phyloP scores from a whole-genome alignment of 2,113 vertebrate species.

The Chauna torquata region DNA sequence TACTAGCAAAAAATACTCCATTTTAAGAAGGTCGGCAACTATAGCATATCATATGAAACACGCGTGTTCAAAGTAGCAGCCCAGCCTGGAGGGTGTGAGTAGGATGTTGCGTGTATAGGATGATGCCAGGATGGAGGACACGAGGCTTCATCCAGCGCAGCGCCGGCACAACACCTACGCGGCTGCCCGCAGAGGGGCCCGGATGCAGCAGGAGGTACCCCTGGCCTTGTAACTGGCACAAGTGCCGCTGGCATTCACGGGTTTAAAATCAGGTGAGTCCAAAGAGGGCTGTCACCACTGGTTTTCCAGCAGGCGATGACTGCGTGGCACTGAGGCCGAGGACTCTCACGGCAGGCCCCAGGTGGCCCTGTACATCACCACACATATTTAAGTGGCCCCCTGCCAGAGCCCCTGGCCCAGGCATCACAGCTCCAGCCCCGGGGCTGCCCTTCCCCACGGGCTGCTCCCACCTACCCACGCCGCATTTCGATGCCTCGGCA shows the following conservation, averaged over 20 bases:
- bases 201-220: not conserved
- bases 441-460: not conserved
- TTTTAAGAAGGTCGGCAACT: not conserved
- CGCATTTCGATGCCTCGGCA: rapidly evolving
- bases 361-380: not conserved
- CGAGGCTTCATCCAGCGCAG: not conserved
- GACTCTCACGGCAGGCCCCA: not conserved
- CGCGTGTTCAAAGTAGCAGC: not conserved
- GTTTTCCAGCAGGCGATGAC: not conserved
- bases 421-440: rapidly evolving
- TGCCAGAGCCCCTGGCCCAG: not conserved
- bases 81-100: not conserved
- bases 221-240: not conserved
- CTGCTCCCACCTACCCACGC: not conserved
- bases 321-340: not conserved
- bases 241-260: not conserved
- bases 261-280: not conserved
- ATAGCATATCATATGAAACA: not conserved
- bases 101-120: not conserved
- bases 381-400: rapidly evolving
- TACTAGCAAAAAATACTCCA: not conserved
- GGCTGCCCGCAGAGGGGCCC: not conserved
- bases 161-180: not conserved
- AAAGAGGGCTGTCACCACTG: not conserved
- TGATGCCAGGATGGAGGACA: not conserved